Evolutionary conservation across 2,113 vertebrate genomes (phyloP).

Genomic region (Gadus chalcogrammus): DNA sequence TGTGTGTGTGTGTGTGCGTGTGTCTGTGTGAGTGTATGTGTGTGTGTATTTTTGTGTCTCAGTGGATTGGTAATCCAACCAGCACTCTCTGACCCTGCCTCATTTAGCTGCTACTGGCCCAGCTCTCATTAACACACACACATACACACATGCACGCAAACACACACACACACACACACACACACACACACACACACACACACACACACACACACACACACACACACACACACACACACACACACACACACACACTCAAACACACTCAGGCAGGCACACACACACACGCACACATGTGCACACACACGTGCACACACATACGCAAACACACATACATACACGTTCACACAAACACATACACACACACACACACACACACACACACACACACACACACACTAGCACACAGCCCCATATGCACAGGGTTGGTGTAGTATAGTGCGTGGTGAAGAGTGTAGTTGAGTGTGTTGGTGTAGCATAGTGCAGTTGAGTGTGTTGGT

Average conservation of each 20-base stretch:
- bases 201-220: constrained; percentile 6
- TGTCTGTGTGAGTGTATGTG: neutral
- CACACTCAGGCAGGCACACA: neutral
- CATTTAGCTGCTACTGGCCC: neutral
- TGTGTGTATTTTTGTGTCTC: no score
- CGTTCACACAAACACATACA: constrained; percentile 3
- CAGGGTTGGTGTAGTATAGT: no score
- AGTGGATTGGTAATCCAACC: neutral
- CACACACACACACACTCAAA: neutral
- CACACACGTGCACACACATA: constrained; percentile 10
- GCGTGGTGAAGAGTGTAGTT: no score
- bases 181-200: neutral
- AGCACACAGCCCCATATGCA: no score
- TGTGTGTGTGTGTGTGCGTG: neutral
- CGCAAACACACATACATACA: neutral
- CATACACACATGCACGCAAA: neutral
- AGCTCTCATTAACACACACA: constrained; percentile 9
- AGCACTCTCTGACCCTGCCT: neutral
- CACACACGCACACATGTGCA: constrained; percentile 1
- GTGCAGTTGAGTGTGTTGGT: no score
- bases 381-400: neutral
- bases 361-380: neutral
- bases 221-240: neutral
- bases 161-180: constrained; percentile 10
- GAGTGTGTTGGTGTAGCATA: no score